phyloP scores from a whole-genome alignment of 2,888 invertebrate genomes.

The Fragum fragum region DNA sequence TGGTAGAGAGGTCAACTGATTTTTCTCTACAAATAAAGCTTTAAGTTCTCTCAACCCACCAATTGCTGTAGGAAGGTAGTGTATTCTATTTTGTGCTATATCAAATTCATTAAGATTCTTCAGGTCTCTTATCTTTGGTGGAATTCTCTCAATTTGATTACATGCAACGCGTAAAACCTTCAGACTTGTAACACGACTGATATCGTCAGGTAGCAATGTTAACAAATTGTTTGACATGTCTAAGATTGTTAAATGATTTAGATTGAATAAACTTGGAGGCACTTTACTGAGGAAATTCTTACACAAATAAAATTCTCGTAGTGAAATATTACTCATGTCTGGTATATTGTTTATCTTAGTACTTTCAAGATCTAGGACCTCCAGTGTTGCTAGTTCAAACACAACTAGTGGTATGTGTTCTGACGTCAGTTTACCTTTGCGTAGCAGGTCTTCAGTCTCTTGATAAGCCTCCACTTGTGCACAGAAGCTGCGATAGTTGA shows the following conservation, averaged over 20 bases:
- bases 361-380: slow-evolving; percentile 83
- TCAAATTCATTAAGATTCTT: slow-evolving; percentile 80
- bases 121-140: slow-evolving; percentile 79
- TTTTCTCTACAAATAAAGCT: slow-evolving; percentile 78
- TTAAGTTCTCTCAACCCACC: slow-evolving; percentile 79
- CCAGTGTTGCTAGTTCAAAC: slow-evolving; percentile 85
- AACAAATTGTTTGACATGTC: slow-evolving; percentile 84
- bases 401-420: slow-evolving; percentile 86
- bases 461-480: slow-evolving; percentile 83
- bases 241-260: slow-evolving; percentile 76
- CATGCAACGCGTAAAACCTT: slow-evolving; percentile 75
- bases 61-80: slow-evolving; percentile 79
- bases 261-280: slow-evolving; percentile 78
- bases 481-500: slow-evolving; percentile 85
- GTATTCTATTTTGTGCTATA: slow-evolving; percentile 81
- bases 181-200: slow-evolving; percentile 79
- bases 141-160: slow-evolving; percentile 81
- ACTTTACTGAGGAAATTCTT: slow-evolving; percentile 84
- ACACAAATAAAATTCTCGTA: slow-evolving; percentile 82
- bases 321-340: slow-evolving; percentile 77
- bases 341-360: slow-evolving; percentile 86
- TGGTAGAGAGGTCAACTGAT: slow-evolving; percentile 80
- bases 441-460: slow-evolving; percentile 85
- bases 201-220: slow-evolving; percentile 79
- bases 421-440: slow-evolving; percentile 85